phyloP scores from a whole-genome alignment of 2,888 invertebrate species.

The Watsonalla cultraria region DNA sequence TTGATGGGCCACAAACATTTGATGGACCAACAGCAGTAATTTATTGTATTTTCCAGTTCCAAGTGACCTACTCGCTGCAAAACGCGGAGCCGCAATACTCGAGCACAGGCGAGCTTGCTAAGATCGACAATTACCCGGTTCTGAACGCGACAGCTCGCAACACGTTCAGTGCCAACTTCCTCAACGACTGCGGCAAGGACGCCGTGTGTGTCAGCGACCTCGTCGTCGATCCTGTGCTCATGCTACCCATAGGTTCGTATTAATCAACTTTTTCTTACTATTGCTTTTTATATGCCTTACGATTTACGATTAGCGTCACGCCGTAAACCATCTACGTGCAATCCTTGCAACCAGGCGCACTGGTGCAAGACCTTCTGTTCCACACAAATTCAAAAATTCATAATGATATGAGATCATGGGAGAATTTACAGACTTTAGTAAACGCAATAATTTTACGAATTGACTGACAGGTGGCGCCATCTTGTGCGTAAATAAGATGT shows the following conservation, averaged over 20 bases:
- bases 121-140: constrained; percentile 90
- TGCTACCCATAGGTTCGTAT: constrained; percentile 77
- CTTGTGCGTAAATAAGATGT: no score
- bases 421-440: no score
- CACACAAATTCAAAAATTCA: no score
- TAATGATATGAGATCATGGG: no score
- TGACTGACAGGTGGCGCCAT: no score
- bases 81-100: constrained; percentile 81
- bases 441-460: no score
- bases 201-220: constrained; percentile 92
- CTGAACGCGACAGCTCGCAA: constrained; percentile 91
- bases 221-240: constrained; percentile 80
- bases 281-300: not conserved
- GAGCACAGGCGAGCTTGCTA: constrained; percentile 78
- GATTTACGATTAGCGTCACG: no score
- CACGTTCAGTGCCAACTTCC: constrained; percentile 90
- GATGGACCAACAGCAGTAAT: no score
- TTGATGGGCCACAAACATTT: no score
- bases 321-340: no score
- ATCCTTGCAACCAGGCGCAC: no score
- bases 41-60: constrained; percentile 76
- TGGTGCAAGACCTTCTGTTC: no score
- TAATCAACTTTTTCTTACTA: not conserved
- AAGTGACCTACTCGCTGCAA: constrained; percentile 89
- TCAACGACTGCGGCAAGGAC: constrained; percentile 94